A percentile compares a stretch with the other conserved stretches of the same genome.
phyloP scores from a whole-genome alignment of 2,113 vertebrate genomes.

The Phainopepla nitens region DNA sequence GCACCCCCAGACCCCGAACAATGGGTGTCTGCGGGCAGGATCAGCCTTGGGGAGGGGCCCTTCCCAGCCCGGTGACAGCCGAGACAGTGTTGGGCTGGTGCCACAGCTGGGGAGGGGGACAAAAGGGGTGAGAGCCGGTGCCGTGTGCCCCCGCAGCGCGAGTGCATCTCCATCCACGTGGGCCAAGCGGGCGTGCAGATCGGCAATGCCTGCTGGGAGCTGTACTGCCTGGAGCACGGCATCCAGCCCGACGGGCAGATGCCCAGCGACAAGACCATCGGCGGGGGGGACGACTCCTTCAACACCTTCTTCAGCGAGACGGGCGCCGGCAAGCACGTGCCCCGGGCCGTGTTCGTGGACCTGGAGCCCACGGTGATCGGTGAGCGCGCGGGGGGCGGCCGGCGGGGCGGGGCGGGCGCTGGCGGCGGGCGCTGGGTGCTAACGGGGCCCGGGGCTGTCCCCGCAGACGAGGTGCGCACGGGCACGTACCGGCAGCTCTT shows the following conservation, averaged over 20 bases:
- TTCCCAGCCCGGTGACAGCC: neutral
- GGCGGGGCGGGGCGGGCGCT: neutral
- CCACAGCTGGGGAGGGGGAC: neutral
- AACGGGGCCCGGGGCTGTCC: neutral
- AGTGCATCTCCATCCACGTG: constrained; percentile 13
- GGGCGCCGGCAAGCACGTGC: constrained; percentile 66
- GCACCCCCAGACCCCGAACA: too few species aligned
- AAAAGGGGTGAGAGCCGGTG: neutral
- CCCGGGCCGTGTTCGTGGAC: constrained; percentile 66
- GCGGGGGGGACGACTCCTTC: constrained; percentile 60
- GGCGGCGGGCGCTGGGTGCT: accelerated
- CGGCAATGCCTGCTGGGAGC: constrained; percentile 48
- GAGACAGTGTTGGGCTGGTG: neutral
- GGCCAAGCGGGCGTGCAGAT: constrained; percentile 41
- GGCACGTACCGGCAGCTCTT: constrained; percentile 75
- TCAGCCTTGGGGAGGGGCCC: neutral
- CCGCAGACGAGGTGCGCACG: constrained; percentile 68
- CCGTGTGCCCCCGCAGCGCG: neutral
- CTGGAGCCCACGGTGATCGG: constrained; percentile 63
- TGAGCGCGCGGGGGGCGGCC: neutral
- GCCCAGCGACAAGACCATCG: constrained; percentile 63
- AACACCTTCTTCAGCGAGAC: constrained; percentile 71
- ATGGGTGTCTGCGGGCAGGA: neutral
- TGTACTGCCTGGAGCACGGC: constrained; percentile 61
- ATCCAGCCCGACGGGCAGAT: constrained; percentile 71